Percentiles rank a stretch among this genome's conserved stretches.
Evolutionary conservation across 1,140 invertebrate species (phyloP).

Genomic region (Penaeus chinensis): DNA sequence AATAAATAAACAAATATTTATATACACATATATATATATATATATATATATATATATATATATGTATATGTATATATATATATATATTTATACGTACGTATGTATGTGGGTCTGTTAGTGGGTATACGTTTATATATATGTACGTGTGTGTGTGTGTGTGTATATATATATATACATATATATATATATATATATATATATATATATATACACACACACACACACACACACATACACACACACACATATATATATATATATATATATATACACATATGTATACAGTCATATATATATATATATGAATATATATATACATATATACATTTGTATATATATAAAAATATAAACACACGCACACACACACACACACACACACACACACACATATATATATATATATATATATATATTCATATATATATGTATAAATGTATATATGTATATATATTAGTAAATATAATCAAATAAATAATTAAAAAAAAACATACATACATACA

Average conservation of each 20-base stretch:
- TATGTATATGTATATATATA: no score
- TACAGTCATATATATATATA: conserved; percentile 1
- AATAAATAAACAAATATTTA: no score
- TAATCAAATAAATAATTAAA: conserved; percentile 1
- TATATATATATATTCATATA: conserved; percentile 9
- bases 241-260: no score
- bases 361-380: not conserved
- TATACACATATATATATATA: no score
- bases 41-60: no score
- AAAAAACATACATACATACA: not conserved
- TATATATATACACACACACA: not conserved
- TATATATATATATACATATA: no score
- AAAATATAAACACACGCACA: not conserved
- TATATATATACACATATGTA: not conserved
- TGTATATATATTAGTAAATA: conserved; percentile 14
- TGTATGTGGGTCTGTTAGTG: no score
- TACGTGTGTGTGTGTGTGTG: no score
- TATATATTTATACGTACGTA: no score
- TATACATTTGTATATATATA: not conserved
- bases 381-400: conserved; percentile 16
- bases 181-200: no score
- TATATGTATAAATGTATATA: not conserved
- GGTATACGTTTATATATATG: no score
- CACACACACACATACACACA: not conserved
- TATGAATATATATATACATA: conserved; percentile 7